Conservation (phyloP, 1,140 invertebrate genomes). For the Portunus trituberculatus region DNA sequence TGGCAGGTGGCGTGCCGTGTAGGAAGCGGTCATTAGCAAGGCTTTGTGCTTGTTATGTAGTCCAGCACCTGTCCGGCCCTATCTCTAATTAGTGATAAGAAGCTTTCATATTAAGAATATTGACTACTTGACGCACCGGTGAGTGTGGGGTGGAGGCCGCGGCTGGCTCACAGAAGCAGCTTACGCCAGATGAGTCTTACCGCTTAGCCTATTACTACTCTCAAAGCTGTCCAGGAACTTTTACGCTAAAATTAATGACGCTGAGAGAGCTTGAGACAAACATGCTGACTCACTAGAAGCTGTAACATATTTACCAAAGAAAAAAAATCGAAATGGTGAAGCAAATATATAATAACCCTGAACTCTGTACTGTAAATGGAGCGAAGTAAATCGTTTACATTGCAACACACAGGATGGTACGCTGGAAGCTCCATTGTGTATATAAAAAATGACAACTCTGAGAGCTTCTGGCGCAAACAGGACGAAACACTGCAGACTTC, state of each 20-base stretch:
- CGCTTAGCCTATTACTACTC: constrained; percentile 1
- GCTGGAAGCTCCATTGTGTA: neutral
- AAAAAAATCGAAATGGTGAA: neutral
- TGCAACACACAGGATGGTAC: neutral
- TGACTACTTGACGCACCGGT: neutral
- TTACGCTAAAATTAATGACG: neutral
- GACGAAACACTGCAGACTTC: neutral
- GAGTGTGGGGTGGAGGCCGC: constrained; percentile 25
- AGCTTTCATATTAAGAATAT: constrained; percentile 50
- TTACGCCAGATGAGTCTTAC: neutral
- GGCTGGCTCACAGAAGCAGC: neutral
- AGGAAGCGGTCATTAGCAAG: constrained; percentile 40
- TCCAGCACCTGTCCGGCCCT: constrained; percentile 36
- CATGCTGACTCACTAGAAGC: neutral
- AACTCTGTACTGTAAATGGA: no score
- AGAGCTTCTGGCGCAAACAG: neutral
- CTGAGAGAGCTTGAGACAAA: constrained; percentile 4
- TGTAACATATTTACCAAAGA: neutral
- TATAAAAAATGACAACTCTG: neutral
- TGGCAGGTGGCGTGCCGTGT: neutral
- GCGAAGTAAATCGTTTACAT: neutral
- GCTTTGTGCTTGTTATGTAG: constrained; percentile 57
- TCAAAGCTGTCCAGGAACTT: constrained; percentile 29
- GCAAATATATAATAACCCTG: no score
- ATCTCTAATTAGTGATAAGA: constrained; percentile 53